Base-by-base conservation (phyloP, 1,140 invertebrate genomes). In the Sipha flava region DNA sequence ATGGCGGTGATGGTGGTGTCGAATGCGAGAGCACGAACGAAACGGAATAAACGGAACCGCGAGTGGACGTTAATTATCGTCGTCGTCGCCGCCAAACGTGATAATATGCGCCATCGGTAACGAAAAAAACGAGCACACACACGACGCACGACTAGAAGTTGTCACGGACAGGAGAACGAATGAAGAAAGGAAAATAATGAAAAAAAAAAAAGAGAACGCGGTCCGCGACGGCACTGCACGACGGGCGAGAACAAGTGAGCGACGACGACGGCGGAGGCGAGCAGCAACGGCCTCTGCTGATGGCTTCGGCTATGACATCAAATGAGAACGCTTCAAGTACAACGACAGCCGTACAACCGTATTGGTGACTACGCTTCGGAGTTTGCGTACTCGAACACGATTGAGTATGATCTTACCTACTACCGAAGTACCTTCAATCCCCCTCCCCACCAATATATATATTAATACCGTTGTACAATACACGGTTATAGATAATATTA, bases 61-160 rank as follows among this genome's bases (percentile, higher is more conserved):
- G 26, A 31, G 34, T 9, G 7, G 18, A 9, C 62, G 23, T 45
- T 31, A 54, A 43, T 59, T 59, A 77, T 77, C 59, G 31, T 54
- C 73, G 73, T 77, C 73, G 73, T 77, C 73, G 52, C 40, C 73
- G 52, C 34, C 73, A 23, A 70, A 45, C 7, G 23, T 18, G 2
- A 29, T 47, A 29, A 34, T 64, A 37, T 29, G 34, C 73, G 73
- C 52, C 73, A 77, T 77, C 52, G 73, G 31, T n/a, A 29, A 31
- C 40, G 66, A 18, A 47, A 12, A 16, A 37, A 54, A 75, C 10
- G 16, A 14, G 31, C 29, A n/a, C 47, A 37, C 47, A 73, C n/a
- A 75, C 47, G 72, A 75, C 72, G 31, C 68, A 16, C 47, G 72
- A 16, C 37, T 34, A 9, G 62, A 43, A 43, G 26, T 26, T 37